phyloP scores from a whole-genome alignment of 2,888 invertebrate genomes.

The Tenthredo distinguenda region DNA sequence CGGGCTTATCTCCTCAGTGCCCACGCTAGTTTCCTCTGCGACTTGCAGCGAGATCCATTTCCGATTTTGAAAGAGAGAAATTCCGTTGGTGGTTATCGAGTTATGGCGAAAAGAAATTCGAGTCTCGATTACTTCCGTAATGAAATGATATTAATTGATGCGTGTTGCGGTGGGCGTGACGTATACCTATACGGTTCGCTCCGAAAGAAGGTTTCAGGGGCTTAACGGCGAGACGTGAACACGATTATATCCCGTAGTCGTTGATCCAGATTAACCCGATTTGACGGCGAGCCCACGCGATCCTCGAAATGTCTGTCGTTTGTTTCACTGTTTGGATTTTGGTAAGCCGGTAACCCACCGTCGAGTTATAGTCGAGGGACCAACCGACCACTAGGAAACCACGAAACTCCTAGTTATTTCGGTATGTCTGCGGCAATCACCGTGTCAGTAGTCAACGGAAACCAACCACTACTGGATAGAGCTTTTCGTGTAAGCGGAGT shows the following conservation, averaged over 20 bases:
- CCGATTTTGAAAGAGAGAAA: background rate
- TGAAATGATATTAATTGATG: slow-evolving; percentile 28
- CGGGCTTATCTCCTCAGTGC: background rate
- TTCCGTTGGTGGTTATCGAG: background rate
- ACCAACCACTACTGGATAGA: slow-evolving; percentile 41
- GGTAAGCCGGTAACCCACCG: slow-evolving; percentile 58
- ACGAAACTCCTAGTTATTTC: slow-evolving; percentile 42
- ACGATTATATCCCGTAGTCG: slow-evolving; percentile 25
- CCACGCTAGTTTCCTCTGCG: background rate
- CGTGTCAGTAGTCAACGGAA: slow-evolving; percentile 50
- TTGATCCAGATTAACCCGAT: slow-evolving; percentile 48
- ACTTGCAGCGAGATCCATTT: background rate
- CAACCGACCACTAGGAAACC: slow-evolving; percentile 26
- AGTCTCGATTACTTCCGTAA: slow-evolving; percentile 30
- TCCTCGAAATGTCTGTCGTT: slow-evolving; percentile 37
- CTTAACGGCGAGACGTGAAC: slow-evolving; percentile 20
- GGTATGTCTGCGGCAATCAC: slow-evolving; percentile 45
- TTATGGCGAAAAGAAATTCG: background rate
- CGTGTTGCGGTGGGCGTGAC: slow-evolving; percentile 12
- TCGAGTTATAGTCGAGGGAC: slow-evolving; percentile 12
- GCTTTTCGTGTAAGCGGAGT: slow-evolving; percentile 27
- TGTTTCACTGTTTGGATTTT: slow-evolving; percentile 62
- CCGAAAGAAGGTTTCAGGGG: background rate
- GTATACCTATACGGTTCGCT: background rate
- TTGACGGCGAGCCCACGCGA: slow-evolving; percentile 22